A percentile compares a stretch with the other conserved stretches of the same genome.
Conservation (phyloP, 2,888 invertebrate genomes). For the Athetis lepigone region DNA sequence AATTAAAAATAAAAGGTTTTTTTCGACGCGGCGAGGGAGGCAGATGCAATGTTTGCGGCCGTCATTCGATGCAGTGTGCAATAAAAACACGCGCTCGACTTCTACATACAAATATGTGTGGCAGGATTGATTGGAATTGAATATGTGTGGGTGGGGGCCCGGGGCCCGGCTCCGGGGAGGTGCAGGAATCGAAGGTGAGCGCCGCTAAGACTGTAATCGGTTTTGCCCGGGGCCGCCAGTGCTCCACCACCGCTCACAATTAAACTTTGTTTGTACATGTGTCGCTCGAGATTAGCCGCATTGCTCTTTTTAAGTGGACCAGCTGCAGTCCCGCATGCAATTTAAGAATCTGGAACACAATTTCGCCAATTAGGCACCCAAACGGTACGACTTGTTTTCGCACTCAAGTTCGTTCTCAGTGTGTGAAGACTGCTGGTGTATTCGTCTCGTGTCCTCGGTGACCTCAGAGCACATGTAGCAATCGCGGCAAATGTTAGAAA, state of each 20-base stretch:
- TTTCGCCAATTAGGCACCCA: constrained; percentile 75
- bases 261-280: constrained; percentile 91
- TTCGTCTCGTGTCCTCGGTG: constrained; percentile 54
- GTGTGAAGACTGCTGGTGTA: constrained; percentile 55
- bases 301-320: constrained; percentile 90
- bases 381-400: constrained; percentile 44
- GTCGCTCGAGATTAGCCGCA: constrained; percentile 90
- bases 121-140: constrained; percentile 90
- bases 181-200: constrained; percentile 89
- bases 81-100: constrained; percentile 87
- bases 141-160: constrained; percentile 82
- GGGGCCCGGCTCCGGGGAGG: constrained; percentile 55
- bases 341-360: constrained; percentile 85
- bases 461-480: constrained; percentile 67
- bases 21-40: constrained; percentile 84
- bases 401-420: constrained; percentile 24
- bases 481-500: constrained; percentile 77
- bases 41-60: constrained; percentile 89
- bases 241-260: constrained; percentile 83
- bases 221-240: constrained; percentile 84
- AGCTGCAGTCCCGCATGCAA: constrained; percentile 84
- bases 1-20: constrained; percentile 90
- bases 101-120: constrained; percentile 89
- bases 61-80: constrained; percentile 89
- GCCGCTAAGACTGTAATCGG: constrained; percentile 90